A percentile compares a stretch with the other conserved stretches of the same genome.
Conservation (phyloP, 2,888 invertebrate species). For the Lasioglossum marginatum region DNA sequence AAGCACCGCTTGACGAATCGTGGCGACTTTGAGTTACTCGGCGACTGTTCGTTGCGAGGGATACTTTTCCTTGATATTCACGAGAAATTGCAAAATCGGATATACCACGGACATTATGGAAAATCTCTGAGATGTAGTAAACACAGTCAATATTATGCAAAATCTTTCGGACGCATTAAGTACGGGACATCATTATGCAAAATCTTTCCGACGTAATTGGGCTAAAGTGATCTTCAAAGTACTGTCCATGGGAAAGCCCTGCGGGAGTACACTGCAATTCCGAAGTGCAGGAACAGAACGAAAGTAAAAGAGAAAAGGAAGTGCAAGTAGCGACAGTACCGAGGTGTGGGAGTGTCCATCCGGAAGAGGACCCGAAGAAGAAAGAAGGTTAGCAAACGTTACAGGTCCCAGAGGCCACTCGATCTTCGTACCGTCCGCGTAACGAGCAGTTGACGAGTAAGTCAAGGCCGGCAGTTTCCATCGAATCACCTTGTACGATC, state of each 20-base stretch:
- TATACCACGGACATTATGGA: too few species aligned
- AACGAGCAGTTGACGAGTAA: conserved; percentile 10
- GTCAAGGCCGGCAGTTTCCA: not conserved
- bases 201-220: too few species aligned
- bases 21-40: not conserved
- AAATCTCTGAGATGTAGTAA: too few species aligned
- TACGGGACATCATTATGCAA: too few species aligned
- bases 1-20: conserved; percentile 12
- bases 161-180: too few species aligned
- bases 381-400: not conserved
- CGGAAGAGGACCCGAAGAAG: not conserved
- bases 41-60: not conserved
- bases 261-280: not conserved
- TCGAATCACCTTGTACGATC: conserved; percentile 18
- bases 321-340: not conserved
- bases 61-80: not conserved
- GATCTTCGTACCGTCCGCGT: not conserved
- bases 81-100: not conserved
- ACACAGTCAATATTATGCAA: too few species aligned
- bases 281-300: not conserved
- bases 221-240: too few species aligned
- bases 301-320: not conserved
- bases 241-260: not conserved
- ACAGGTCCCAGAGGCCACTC: not conserved
- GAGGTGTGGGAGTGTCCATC: not conserved